phyloP scores from a whole-genome alignment of 2,113 vertebrate genomes.

The Daboia siamensis region DNA sequence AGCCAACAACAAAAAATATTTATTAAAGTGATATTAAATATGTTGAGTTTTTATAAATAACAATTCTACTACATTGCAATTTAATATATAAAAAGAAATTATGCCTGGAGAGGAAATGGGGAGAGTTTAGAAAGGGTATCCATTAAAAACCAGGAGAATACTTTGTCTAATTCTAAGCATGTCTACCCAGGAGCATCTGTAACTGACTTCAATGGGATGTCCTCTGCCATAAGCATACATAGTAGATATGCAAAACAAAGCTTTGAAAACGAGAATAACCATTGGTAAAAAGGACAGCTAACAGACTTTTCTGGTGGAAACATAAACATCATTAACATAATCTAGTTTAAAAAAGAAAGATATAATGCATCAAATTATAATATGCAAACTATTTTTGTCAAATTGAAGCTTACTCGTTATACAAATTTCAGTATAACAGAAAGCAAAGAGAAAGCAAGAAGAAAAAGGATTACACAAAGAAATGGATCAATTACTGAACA shows the following conservation, averaged over 20 bases:
- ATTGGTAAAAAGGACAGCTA: not conserved
- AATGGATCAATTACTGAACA: not conserved
- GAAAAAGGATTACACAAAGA: not conserved
- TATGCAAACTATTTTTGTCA: not conserved
- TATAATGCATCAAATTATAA: accelerated
- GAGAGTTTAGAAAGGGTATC: not conserved
- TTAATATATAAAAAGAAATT: not conserved
- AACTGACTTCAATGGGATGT: not conserved
- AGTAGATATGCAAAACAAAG: not conserved
- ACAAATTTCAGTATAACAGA: conserved; percentile 1
- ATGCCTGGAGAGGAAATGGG: not conserved
- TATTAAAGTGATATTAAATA: not conserved
- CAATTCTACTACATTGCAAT: not conserved
- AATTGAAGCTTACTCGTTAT: not conserved
- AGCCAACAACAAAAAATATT: not conserved
- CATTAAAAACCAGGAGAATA: not conserved
- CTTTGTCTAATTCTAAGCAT: not conserved
- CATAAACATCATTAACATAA: not conserved
- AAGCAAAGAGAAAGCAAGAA: not conserved
- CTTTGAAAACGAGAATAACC: not conserved
- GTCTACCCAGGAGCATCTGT: not conserved
- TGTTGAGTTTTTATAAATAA: not conserved
- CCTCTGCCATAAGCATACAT: not conserved
- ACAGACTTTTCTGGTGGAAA: not conserved
- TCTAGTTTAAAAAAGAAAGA: not conserved